These are phyloP conservation scores for Sphaerodactylus townsendi DNA, from an alignment of 2,113 vertebrate species.

Conservation along the genomic window DNA sequence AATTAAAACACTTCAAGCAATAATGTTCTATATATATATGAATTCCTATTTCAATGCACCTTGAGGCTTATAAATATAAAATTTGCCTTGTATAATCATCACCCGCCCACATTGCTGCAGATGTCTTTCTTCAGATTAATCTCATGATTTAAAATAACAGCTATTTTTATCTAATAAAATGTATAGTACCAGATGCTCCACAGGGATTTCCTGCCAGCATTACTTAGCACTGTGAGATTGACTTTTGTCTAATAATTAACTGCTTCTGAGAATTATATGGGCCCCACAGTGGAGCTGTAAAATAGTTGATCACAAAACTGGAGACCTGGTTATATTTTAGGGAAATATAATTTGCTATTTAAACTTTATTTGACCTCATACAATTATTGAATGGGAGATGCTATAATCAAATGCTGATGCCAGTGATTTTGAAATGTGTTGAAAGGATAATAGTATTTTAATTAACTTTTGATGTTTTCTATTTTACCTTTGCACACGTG, in stretches of 20 bases:
- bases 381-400: background rate
- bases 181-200: conserved; percentile 4
- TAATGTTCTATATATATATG: conserved; percentile 5
- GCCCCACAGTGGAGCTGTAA: background rate
- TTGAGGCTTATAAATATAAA: conserved; percentile 13
- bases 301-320: background rate
- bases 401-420: background rate
- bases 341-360: background rate
- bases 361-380: background rate
- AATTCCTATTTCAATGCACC: background rate
- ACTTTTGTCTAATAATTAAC: conserved; percentile 24
- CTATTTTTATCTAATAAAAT: conserved; percentile 1
- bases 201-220: conserved; percentile 13
- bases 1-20: background rate
- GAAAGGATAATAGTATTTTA: background rate
- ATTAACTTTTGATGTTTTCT: background rate
- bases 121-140: conserved; percentile 13
- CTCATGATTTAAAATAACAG: conserved; percentile 25
- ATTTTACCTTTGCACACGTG: background rate
- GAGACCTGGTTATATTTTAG: background rate
- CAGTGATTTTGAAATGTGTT: background rate
- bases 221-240: conserved; percentile 10
- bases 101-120: background rate
- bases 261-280: background rate
- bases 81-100: conserved; percentile 6